Percentiles rank a stretch among this genome's conserved stretches.
These are phyloP conservation scores for Archocentrus centrarchus DNA, from an alignment of 2,113 vertebrate species.

Conservation along the genomic window DNA sequence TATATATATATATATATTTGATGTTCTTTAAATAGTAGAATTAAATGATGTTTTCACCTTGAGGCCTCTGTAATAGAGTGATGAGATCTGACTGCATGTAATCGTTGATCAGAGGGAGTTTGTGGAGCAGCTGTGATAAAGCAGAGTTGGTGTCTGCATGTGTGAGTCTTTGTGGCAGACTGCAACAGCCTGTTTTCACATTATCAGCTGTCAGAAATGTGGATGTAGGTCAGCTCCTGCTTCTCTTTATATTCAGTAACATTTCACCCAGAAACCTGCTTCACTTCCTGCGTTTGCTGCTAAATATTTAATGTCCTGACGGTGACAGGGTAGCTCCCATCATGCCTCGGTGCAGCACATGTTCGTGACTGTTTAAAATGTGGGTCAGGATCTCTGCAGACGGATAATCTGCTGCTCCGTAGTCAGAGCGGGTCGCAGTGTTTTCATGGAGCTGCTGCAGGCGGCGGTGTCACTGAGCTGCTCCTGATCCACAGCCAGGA, in stretches of 20 bases:
- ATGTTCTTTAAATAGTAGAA: not conserved
- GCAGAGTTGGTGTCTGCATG: too few species aligned
- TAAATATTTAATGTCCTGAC: not conserved
- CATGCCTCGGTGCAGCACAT: not conserved
- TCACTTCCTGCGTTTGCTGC: not conserved
- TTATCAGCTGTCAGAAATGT: not conserved
- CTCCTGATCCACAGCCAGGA: not conserved
- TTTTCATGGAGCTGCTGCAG: conserved; percentile 2
- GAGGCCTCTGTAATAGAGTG: accelerated
- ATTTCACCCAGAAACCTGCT: not conserved
- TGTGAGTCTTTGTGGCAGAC: too few species aligned
- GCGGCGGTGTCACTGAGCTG: not conserved
- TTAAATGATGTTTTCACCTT: not conserved
- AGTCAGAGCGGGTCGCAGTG: not conserved
- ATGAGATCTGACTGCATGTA: too few species aligned
- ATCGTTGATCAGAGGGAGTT: too few species aligned
- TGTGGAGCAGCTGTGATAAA: too few species aligned
- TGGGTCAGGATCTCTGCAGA: conserved; percentile 19
- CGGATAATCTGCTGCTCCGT: conserved; percentile 13
- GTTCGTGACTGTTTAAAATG: conserved; percentile 17
- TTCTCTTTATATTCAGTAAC: not conserved
- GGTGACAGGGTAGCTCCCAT: not conserved
- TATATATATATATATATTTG: too few species aligned
- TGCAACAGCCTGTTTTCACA: not conserved
- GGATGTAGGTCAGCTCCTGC: conserved; percentile 12